Percentiles rank a stretch among this genome's conserved stretches.
phyloP scores from a whole-genome alignment of 2,113 vertebrate genomes.

The Notechis scutatus region DNA sequence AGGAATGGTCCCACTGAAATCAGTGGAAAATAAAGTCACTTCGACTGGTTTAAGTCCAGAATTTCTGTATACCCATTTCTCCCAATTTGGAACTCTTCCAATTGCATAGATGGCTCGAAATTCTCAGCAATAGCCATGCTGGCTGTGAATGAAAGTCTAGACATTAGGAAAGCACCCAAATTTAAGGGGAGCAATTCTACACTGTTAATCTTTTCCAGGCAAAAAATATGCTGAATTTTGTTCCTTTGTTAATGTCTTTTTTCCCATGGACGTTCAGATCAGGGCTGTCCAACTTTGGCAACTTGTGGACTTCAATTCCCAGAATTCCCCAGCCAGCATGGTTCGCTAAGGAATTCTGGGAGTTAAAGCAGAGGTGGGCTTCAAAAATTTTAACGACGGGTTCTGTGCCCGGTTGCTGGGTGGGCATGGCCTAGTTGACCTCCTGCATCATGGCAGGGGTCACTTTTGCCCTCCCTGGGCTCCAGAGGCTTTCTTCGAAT shows the following conservation, averaged over 20 bases:
- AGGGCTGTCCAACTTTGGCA: neutral
- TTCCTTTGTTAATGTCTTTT: neutral
- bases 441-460: too few species aligned
- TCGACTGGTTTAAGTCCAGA: neutral
- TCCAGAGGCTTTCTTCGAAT: too few species aligned
- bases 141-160: neutral
- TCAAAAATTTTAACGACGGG: too few species aligned
- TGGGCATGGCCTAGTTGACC: too few species aligned
- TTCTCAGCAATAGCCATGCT: neutral
- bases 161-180: neutral
- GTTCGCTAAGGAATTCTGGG: neutral
- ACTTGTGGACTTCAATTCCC: neutral
- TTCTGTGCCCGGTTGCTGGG: too few species aligned
- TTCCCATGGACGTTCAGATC: neutral
- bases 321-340: neutral
- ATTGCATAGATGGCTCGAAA: neutral
- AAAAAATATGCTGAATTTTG: neutral
- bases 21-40: neutral
- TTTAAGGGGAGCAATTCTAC: neutral
- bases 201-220: conserved; percentile 5
- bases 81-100: neutral
- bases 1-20: neutral
- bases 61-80: neutral
- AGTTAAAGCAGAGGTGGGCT: neutral
- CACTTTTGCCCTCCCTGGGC: too few species aligned